Evolutionary conservation across 2,888 invertebrate species (phyloP).

Genomic region (Mimumesa dahlbomi): DNA sequence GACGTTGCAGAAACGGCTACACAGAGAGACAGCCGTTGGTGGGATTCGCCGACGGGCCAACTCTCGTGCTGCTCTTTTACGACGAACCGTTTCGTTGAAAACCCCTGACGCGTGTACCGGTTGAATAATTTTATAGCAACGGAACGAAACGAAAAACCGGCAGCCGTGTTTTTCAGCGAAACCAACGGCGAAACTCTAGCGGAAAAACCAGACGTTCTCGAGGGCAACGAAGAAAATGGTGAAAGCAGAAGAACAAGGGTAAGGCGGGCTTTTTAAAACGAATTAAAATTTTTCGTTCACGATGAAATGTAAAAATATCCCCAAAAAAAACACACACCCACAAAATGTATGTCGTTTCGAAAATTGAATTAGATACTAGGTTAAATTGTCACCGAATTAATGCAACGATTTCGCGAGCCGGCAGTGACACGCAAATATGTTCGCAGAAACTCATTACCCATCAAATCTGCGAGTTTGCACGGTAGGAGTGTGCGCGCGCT

Average conservation of each 20-base stretch:
- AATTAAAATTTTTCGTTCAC: neutral
- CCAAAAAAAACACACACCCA: no score
- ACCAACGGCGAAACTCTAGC: constrained; percentile 38
- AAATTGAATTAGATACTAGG: no score
- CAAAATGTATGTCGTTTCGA: no score
- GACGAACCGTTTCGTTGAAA: constrained; percentile 34
- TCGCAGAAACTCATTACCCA: constrained; percentile 19
- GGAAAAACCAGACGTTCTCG: constrained; percentile 21
- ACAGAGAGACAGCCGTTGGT: neutral
- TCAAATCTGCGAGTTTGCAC: constrained; percentile 28
- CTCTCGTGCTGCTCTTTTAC: constrained; percentile 37
- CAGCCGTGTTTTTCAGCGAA: constrained; percentile 31
- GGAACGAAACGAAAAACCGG: constrained; percentile 27
- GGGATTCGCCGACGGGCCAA: constrained; percentile 10
- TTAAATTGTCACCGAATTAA: neutral
- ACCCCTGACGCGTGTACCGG: constrained; percentile 42
- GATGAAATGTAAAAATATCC: neutral
- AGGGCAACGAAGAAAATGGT: constrained; percentile 17
- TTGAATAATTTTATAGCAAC: constrained; percentile 55
- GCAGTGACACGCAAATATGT: constrained; percentile 32
- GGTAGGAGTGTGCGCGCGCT: constrained; percentile 8
- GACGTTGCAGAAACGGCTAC: constrained; percentile 19
- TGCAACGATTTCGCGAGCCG: neutral
- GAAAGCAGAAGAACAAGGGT: neutral
- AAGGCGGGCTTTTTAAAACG: neutral